phyloP scores from a whole-genome alignment of 1,140 invertebrate genomes.

The Meloidogyne hapla region DNA sequence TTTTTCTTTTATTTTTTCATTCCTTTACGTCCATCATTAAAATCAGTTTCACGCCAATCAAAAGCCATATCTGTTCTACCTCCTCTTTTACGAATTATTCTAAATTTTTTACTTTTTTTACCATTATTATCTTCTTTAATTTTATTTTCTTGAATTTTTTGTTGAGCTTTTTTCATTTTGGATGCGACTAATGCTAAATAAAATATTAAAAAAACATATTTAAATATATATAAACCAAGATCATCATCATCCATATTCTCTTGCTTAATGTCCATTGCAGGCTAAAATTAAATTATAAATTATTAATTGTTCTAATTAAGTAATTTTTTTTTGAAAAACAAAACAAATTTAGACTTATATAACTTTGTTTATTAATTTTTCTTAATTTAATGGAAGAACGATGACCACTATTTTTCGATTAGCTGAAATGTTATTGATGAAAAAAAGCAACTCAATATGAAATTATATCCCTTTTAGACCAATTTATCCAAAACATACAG shows the following conservation, averaged over 20 bases:
- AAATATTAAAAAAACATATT: too few relatives aligned
- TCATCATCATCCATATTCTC: neutral
- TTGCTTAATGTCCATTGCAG: neutral
- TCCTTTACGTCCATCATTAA: neutral
- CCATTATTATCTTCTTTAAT: neutral
- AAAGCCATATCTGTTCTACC: slow-evolving; percentile 15
- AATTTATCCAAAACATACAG: too few relatives aligned
- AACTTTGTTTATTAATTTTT: too few relatives aligned
- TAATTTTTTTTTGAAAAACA: too few relatives aligned
- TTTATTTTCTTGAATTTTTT: neutral
- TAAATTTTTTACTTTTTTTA: slow-evolving; percentile 11
- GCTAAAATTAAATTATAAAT: neutral
- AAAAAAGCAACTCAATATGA: too few relatives aligned
- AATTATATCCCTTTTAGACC: too few relatives aligned
- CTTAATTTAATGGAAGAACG: too few relatives aligned
- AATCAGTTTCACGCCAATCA: slow-evolving; percentile 29
- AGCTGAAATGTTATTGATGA: too few relatives aligned
- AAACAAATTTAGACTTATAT: too few relatives aligned
- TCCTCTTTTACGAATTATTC: slow-evolving; percentile 23
- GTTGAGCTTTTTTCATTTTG: neutral
- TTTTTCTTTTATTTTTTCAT: neutral
- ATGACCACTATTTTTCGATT: too few relatives aligned
- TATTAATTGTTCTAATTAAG: too few relatives aligned
- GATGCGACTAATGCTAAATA: neutral
- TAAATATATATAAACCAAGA: neutral